Conservation (phyloP, 2,888 invertebrate genomes). For the Microplitis manilae region DNA sequence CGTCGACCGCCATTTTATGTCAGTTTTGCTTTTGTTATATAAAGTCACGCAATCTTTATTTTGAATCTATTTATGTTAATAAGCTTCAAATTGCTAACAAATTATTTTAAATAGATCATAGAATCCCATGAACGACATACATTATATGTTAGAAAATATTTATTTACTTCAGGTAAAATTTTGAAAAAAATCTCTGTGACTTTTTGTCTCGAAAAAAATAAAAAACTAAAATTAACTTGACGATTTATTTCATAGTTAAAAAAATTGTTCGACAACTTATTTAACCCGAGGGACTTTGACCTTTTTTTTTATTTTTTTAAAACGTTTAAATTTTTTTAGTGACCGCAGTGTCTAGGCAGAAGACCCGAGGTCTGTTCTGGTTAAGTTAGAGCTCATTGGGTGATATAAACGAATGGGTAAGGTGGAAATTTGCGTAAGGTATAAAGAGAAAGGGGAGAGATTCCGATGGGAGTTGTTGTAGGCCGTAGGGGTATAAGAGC, state of each 20-base stretch:
- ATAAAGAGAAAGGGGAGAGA: conserved; percentile 21
- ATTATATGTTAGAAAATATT: no score
- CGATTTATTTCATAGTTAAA: no score
- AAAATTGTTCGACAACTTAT: neutral
- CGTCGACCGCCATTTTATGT: neutral
- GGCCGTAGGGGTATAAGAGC: conserved; percentile 33
- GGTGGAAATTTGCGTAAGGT: conserved; percentile 19
- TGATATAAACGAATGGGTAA: conserved; percentile 34
- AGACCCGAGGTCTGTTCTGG: conserved; percentile 46
- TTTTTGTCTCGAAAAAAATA: no score
- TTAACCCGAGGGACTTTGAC: neutral
- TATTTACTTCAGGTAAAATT: no score
- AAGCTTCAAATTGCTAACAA: neutral
- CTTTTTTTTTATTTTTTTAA: no score
- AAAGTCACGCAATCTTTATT: neutral
- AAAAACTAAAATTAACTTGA: no score
- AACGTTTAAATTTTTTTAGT: neutral
- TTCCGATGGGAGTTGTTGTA: neutral
- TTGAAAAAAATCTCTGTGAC: no score
- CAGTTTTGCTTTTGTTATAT: neutral
- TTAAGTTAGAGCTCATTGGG: conserved; percentile 64
- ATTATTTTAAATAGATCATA: neutral
- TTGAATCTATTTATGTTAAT: conserved; percentile 1
- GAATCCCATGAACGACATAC: neutral
- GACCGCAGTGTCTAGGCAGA: neutral